Conservation (phyloP, 2,113 vertebrate genomes). For the Esox niger region DNA sequence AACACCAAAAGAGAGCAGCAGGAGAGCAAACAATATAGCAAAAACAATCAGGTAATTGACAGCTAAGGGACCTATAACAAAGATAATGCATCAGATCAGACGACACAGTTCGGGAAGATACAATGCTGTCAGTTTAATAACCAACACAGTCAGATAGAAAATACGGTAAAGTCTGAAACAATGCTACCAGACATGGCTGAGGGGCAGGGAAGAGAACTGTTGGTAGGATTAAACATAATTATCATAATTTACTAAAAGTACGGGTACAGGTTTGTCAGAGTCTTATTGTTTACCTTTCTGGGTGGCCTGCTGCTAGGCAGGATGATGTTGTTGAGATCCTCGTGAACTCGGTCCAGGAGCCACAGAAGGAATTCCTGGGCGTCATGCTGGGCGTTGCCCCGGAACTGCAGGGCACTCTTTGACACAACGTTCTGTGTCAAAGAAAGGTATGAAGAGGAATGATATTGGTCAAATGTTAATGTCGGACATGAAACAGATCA, state of each 20-base stretch:
- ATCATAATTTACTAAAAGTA: too few relatives aligned
- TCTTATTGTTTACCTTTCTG: slow-evolving; percentile 74
- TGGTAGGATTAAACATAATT: too few relatives aligned
- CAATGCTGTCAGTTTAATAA: background rate
- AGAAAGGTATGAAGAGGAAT: too few relatives aligned
- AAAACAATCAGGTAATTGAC: too few relatives aligned
- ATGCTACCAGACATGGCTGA: too few relatives aligned
- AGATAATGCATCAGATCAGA: background rate
- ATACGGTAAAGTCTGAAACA: too few relatives aligned
- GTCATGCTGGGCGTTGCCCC: slow-evolving; percentile 94
- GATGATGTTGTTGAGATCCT: slow-evolving; percentile 88
- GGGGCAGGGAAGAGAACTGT: too few relatives aligned
- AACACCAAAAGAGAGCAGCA: background rate
- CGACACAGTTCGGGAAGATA: background rate
- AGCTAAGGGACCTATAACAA: too few relatives aligned
- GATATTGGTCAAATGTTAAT: background rate
- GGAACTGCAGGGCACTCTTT: slow-evolving; percentile 93
- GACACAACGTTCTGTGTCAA: slow-evolving; percentile 86
- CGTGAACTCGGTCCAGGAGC: slow-evolving; percentile 94
- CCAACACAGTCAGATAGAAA: too few relatives aligned
- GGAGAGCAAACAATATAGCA: too few relatives aligned
- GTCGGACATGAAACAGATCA: background rate
- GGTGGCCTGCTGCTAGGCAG: slow-evolving; percentile 76
- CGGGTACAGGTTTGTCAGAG: too few relatives aligned
- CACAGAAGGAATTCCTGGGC: slow-evolving; percentile 99